A percentile compares a stretch with the other conserved stretches of the same genome.
Evolutionary conservation across 1,140 invertebrate genomes (phyloP).

Genomic region (Hyles euphorbiae): DNA sequence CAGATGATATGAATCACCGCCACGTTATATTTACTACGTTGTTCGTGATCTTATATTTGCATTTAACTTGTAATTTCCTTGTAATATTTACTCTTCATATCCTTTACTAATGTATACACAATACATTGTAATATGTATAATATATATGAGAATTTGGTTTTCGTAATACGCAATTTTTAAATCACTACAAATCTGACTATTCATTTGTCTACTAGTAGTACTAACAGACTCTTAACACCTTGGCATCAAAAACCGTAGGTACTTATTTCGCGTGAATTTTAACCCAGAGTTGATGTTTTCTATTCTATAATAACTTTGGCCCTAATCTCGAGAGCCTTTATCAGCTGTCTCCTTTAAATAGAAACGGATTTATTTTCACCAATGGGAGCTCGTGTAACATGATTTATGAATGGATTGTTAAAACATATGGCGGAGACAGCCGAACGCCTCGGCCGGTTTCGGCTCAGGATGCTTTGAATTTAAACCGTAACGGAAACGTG

Average conservation of each 20-base stretch:
- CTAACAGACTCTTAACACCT: too few species aligned
- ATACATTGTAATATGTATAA: neutral
- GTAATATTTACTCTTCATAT: constrained; percentile 6
- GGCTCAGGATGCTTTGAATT: constrained; percentile 1
- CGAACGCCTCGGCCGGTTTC: neutral
- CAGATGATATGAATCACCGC: constrained; percentile 1
- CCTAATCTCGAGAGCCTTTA: too few species aligned
- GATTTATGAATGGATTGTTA: neutral
- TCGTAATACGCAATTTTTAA: too few species aligned
- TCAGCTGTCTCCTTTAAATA: too few species aligned
- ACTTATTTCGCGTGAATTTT: too few species aligned
- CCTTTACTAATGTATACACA: constrained; percentile 1
- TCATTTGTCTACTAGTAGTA: too few species aligned
- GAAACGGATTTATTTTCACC: too few species aligned
- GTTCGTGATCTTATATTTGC: constrained; percentile 1
- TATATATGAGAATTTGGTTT: too few species aligned
- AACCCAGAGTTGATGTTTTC: too few species aligned
- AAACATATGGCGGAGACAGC: neutral
- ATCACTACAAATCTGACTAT: too few species aligned
- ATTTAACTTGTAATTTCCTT: neutral
- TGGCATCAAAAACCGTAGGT: too few species aligned
- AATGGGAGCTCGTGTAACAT: neutral
- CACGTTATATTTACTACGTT: constrained; percentile 2
- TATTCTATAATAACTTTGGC: too few species aligned
- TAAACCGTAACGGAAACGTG: constrained; percentile 7